Conservation (phyloP, 2,113 vertebrate species). For the Ictidomys tridecemlineatus region DNA sequence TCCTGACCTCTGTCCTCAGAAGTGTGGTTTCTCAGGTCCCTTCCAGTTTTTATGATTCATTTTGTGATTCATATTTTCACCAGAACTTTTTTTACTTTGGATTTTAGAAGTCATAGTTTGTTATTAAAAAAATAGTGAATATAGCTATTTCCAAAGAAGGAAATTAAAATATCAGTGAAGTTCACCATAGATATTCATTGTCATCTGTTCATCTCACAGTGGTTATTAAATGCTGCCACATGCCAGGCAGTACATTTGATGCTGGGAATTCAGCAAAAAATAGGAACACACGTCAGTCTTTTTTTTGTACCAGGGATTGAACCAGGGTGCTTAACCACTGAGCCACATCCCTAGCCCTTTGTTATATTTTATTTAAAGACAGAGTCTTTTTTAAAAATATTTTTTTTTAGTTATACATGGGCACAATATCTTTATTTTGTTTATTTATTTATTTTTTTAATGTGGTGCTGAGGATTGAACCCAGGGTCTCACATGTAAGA, state of each 20-base stretch:
- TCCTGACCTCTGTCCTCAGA: not conserved
- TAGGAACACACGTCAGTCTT: not conserved
- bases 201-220: not conserved
- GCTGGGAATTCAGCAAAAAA: not conserved
- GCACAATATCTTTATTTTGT: no score
- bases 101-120: slow-evolving; percentile 37
- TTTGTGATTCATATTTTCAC: slow-evolving; percentile 22
- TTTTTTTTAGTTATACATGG: no score
- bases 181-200: not conserved
- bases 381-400: no score
- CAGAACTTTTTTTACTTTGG: not conserved
- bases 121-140: not conserved
- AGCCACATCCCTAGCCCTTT: no score
- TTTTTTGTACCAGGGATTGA: no score
- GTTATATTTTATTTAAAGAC: no score
- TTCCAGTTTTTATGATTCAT: not conserved
- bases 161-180: not conserved
- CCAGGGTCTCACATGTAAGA: no score
- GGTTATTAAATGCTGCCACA: not conserved
- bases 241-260: not conserved
- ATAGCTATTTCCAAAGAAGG: not conserved
- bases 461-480: no score
- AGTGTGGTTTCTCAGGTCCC: not conserved
- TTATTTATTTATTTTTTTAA: no score
- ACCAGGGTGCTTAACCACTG: no score